Base-by-base conservation (phyloP, 2,797 vertebrate genomes). In the Odontamblyopus rebecca region DNA sequence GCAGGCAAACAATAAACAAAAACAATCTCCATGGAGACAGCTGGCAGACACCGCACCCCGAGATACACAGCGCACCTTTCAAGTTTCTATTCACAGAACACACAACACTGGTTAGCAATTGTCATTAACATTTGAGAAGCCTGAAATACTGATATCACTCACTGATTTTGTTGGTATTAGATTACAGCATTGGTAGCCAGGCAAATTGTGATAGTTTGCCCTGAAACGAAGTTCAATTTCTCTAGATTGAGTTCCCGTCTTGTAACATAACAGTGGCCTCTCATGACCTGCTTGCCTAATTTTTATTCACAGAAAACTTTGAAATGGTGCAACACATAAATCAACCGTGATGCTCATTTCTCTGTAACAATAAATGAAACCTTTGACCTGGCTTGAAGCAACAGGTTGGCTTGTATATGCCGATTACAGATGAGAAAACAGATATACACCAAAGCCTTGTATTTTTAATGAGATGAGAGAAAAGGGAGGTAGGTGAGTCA, bases 281-380 rank as follows among this genome's bases (percentile, higher is more conserved):
- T 44, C 8, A 27, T 69, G 32, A 61, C 6, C 0, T 0, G 0
- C 32, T 67, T 68, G 27, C 18, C n/a, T 69, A 2, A 54, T 32
- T 30, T 69, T 64, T 69, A 78, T 57, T 61, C n/a, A 56, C 0
- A 0, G 12, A 65, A n/a, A 12, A 8, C 32, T 16, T 80, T 67
- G 76, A 44, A 44, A 44, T 44, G 41, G 12, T 29, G 77, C 19
- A 63, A n/a, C 68, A 9, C 62, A 76, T 72, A 72, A n/a, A n/a
- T 9, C 0, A 18, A 75, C 27, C 6, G 15, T 70, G 59, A 80
- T 74, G 72, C 7, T 5, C 16, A 1, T 68, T 30, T 35, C 23
- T 61, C 51, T 76, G 87, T 82, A 86, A 76, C 64, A 61, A 65
- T 61, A 60, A 61, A 48, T 2, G 3, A 29, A 73, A 61, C 72